Base-by-base conservation (phyloP, 35 echinoderm and acorn worm species). In the Holothuria glaberrima region DNA sequence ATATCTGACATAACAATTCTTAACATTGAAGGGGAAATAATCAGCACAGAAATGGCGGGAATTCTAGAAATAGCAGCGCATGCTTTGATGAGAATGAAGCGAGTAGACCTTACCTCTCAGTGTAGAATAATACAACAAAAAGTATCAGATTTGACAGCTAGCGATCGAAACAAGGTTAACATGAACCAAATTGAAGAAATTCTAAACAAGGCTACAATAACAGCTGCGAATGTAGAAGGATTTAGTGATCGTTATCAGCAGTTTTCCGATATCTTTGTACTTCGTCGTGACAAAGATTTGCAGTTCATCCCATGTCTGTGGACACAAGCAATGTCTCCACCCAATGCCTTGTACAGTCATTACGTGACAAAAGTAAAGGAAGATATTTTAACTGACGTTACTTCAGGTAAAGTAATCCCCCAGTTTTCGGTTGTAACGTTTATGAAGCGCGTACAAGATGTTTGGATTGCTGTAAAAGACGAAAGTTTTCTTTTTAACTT, bases 71-170 rank as follows among this genome's bases (percentile, higher is more conserved):
- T 83, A 0, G 76, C 76, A 22, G 76, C 52, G 19, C 76, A 81
- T 81, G 76, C 76, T 81, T 24, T 81, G 22, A 81, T 81, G 3
- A 48, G 76, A 52, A 81, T 81, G 76, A 81, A 81, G 52, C 13
- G 25, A 52, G 76, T 81, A 30, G 28, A 81, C 28, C 16, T 81
- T 3, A 30, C 44, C 21, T 81, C 76, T 54, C 38, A 58, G 41
- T 81, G 76, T 54, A 81, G 76, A 25, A 73, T 73, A 81, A 2
- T 81, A 7, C 38, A 58, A 7, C 52, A 52, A 58, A 30, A 26
- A 22, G 38, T 81, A 28, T 81, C 76, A 1, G 54, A 81, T 22
- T 24, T 81, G 3, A 81, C 41, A 30, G 76, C 38, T 21, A 46
- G 54, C 44, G 29, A 5, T 24, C 28, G 76, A 52, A 81, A 81